phyloP scores from a whole-genome alignment of 2,797 vertebrate genomes.

The Acrocephalus scirpaceus region DNA sequence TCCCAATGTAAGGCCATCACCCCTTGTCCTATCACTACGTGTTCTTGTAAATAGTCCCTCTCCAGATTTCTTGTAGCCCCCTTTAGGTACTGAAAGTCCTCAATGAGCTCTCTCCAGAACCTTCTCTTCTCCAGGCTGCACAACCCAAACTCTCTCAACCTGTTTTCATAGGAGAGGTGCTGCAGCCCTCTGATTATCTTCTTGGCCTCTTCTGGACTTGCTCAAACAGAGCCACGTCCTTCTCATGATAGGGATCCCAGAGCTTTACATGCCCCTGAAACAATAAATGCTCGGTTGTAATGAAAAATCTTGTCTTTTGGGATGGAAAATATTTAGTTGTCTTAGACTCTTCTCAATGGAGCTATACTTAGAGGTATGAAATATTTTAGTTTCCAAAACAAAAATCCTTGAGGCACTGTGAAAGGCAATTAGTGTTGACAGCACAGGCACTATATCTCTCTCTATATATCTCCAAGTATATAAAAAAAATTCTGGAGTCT shows the following conservation, averaged over 20 bases:
- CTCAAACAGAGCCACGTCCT: neutral
- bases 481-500: neutral
- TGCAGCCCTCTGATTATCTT: neutral
- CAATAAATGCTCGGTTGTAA: neutral
- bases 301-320: neutral
- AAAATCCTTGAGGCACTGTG: neutral
- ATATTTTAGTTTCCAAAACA: neutral
- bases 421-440: slow-evolving; percentile 13
- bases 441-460: neutral
- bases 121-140: neutral
- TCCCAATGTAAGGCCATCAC: neutral
- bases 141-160: neutral
- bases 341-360: neutral
- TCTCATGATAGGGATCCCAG: neutral
- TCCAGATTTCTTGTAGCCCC: neutral
- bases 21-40: rapidly evolving
- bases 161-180: neutral
- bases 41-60: neutral
- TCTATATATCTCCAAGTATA: neutral
- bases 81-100: neutral
- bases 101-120: rapidly evolving
- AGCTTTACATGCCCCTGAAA: neutral
- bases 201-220: neutral
- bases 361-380: neutral
- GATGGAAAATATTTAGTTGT: neutral